Evolutionary conservation across 2,888 invertebrate genomes (phyloP), one percentile per base, ranked within the genome.

Genomic region (Mesopsocus fuscifrons): DNA sequence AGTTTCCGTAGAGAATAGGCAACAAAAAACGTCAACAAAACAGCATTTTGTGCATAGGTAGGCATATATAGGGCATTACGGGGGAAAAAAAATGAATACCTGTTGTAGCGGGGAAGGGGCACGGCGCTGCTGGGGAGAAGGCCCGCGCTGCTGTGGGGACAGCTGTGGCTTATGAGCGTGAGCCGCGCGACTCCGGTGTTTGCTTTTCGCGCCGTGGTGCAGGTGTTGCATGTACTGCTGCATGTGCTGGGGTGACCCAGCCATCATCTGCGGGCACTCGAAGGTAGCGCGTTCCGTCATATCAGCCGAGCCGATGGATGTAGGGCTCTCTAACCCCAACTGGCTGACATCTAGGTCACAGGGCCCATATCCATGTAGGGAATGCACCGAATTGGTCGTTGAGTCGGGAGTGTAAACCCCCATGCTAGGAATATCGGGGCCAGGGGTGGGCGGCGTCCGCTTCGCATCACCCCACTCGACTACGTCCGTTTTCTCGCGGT

Each of bases 331-430:
- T 48, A 91, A 63, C 1, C 83, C 85, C 45, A 88, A 60, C 55
- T 84, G 83, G 45, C 76, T 74, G 2, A 85, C 84, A 57, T 85
- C 88, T 46, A 88, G 60, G 51, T 88, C 85, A 52, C 83, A 83
- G 44, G 81, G 78, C 1, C 72, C 70, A 53, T 83, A 53, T 52
- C 75, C 74, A 55, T 76, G 74, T 51, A 88, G 69, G 42, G 83
- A 77, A 49, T 82, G 81, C 6, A 84, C 81, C 0, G 81, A 80
- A 56, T 83, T 85, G 30, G 80, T 77, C 0, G 82, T 78, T 0
- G 85, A 78, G 53, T 85, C 85, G 0, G 85, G 80, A 0, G 82
- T 85, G 55, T 87, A 88, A 0, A 85, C 82, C 0, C 82, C 83
- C 75, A 84, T 76, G 1, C 81, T 80, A n/a, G 78, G 75, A 47